A percentile compares a stretch with the other conserved stretches of the same genome.
Conservation (phyloP, 2,797 vertebrate species). For the Tragelaphus oryx region DNA sequence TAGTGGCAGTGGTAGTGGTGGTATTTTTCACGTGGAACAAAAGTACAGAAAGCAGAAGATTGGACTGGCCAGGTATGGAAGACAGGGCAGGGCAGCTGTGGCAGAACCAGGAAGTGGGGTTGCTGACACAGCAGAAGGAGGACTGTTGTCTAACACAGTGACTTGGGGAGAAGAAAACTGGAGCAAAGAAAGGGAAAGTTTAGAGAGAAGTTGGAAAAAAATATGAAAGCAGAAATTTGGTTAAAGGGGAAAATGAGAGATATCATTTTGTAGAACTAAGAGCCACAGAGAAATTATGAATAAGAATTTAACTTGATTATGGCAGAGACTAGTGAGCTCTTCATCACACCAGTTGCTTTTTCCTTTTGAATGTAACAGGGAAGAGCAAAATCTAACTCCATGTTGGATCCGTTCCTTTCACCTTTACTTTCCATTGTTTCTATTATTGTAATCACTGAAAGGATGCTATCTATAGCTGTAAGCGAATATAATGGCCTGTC, state of each 20-base stretch:
- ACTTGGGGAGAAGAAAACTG: background rate
- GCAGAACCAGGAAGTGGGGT: background rate
- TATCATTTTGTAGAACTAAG: background rate
- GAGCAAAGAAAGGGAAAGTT: background rate
- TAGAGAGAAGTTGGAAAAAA: background rate
- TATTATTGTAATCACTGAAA: background rate
- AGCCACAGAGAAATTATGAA: background rate
- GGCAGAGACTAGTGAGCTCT: background rate
- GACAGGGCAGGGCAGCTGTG: background rate
- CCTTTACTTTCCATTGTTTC: background rate
- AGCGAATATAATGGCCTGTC: background rate
- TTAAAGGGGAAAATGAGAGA: background rate
- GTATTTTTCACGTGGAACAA: background rate
- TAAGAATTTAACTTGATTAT: background rate
- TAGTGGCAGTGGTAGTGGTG: background rate
- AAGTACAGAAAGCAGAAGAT: background rate
- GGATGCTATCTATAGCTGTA: background rate
- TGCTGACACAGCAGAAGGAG: background rate
- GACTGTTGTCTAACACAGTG: background rate
- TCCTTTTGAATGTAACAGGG: background rate
- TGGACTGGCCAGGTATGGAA: background rate
- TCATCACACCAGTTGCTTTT: background rate
- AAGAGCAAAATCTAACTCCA: background rate
- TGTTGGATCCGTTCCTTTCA: background rate
- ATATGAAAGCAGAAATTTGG: background rate